A percentile compares a stretch with the other conserved stretches of the same genome.
Evolutionary conservation across 2,113 vertebrate genomes (phyloP).

Genomic region (Otus sunia): DNA sequence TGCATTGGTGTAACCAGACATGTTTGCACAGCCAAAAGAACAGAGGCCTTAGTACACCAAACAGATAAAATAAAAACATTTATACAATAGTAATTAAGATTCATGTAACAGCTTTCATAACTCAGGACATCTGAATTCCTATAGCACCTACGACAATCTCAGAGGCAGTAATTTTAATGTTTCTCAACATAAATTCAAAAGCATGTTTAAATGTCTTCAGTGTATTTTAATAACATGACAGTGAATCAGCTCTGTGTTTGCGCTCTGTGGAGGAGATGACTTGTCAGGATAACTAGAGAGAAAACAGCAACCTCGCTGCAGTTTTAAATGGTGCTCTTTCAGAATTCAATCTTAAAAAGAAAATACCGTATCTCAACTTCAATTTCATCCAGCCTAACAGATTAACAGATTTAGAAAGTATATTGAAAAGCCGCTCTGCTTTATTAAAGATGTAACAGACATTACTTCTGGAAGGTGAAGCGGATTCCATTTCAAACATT

Average conservation of each 20-base stretch:
- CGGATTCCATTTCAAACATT: neutral
- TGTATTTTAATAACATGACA: slow-evolving; percentile 5
- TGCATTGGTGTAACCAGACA: neutral
- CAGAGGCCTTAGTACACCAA: neutral
- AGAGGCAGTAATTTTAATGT: neutral
- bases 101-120: neutral
- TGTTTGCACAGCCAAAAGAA: neutral
- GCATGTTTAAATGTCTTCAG: neutral
- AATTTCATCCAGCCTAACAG: neutral
- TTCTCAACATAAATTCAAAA: neutral
- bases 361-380: neutral
- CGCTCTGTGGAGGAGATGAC: neutral
- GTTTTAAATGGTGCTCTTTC: neutral
- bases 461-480: neutral
- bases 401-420: neutral
- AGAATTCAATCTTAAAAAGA: neutral
- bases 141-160: neutral
- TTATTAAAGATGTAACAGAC: neutral
- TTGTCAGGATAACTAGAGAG: neutral
- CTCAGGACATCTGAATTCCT: neutral
- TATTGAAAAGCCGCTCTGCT: neutral
- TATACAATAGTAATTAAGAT: neutral
- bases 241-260: slow-evolving; percentile 23
- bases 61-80: neutral
- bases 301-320: neutral